Evolutionary conservation across 2,888 invertebrate species (phyloP).

Genomic region (Noctua comes): DNA sequence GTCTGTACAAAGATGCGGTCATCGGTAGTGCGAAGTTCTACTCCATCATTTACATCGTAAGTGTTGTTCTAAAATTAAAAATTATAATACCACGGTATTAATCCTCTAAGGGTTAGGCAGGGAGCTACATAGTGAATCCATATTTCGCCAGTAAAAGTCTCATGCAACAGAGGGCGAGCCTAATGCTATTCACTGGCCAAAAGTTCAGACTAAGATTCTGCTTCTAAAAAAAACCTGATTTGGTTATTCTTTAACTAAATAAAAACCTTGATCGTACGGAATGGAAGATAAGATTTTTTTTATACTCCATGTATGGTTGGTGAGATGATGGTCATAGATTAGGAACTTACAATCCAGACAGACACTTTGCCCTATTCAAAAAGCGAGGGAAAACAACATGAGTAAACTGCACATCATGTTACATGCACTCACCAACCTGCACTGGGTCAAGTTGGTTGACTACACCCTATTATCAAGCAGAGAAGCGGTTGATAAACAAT

Average conservation of each 20-base stretch:
- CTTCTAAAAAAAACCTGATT: too few relatives aligned
- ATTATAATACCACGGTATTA: not conserved
- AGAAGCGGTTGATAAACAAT: too few relatives aligned
- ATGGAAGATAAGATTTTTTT: not conserved
- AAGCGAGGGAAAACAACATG: too few relatives aligned
- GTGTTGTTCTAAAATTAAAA: conserved; percentile 40
- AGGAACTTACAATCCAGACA: too few relatives aligned
- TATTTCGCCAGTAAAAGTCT: not conserved
- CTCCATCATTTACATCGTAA: conserved; percentile 83
- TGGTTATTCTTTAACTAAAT: not conserved
- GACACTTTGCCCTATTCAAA: too few relatives aligned
- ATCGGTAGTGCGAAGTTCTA: conserved; percentile 87
- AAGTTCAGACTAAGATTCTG: too few relatives aligned
- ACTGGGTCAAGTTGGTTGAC: not conserved
- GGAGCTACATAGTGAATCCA: not conserved
- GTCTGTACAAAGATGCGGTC: conserved; percentile 73
- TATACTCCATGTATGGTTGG: not conserved
- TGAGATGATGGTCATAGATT: too few relatives aligned
- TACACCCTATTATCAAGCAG: too few relatives aligned
- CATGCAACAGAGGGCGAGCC: too few relatives aligned
- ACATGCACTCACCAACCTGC: not conserved
- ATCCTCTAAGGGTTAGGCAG: not conserved
- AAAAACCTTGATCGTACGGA: not conserved
- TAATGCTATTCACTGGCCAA: too few relatives aligned
- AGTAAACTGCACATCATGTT: too few relatives aligned